Conservation (phyloP, 2,113 vertebrate species). For the Bos indicus region DNA sequence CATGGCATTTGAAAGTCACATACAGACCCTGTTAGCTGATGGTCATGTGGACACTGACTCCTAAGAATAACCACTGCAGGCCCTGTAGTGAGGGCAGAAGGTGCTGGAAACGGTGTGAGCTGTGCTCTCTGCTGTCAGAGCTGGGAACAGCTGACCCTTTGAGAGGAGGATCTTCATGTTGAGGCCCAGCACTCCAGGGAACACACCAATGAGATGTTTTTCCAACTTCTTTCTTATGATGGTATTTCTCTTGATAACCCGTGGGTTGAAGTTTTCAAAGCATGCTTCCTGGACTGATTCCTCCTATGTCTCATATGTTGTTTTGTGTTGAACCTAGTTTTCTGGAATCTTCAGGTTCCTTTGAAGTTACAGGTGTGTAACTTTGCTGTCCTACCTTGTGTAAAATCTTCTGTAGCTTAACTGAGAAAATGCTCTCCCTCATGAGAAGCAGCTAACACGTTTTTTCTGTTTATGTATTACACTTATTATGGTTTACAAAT, state of each 20-base stretch:
- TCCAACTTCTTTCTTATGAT: background rate
- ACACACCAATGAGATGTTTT: background rate
- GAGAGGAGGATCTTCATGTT: background rate
- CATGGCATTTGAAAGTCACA: background rate
- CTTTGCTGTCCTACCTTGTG: background rate
- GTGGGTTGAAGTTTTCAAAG: background rate
- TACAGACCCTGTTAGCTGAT: background rate
- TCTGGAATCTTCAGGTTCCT: background rate
- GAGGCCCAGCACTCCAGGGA: background rate
- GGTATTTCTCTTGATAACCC: background rate
- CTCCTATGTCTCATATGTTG: background rate
- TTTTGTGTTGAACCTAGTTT: background rate
- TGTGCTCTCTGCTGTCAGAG: background rate
- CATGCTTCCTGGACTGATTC: background rate
- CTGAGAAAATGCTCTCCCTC: background rate
- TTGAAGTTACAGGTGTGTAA: background rate
- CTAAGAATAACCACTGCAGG: background rate
- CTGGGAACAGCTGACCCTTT: background rate
- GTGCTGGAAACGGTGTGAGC: background rate
- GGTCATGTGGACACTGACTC: background rate
- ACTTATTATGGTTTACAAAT: too few species aligned
- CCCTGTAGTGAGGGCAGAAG: background rate
- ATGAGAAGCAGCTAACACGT: background rate
- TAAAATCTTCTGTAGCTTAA: background rate
- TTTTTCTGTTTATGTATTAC: background rate